Evolutionary conservation across 2,888 invertebrate species (phyloP).

Genomic region (Lochmaea crataegi): DNA sequence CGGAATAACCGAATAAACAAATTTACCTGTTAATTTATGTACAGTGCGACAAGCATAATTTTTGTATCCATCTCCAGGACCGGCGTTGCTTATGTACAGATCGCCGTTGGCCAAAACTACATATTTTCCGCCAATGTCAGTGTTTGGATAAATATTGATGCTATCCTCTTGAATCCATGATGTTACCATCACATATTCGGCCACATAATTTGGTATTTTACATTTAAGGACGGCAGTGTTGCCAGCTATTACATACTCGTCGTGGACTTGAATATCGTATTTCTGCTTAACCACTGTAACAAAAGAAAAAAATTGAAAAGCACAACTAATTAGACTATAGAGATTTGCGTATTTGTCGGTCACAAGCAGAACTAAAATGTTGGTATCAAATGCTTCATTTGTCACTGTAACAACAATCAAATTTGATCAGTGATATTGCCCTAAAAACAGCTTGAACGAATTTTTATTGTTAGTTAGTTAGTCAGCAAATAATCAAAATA

Average conservation of each 20-base stretch:
- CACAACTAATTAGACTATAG: not conserved
- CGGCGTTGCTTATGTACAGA: slow-evolving; percentile 84
- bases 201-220: slow-evolving; percentile 88
- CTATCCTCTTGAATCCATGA: slow-evolving; percentile 90
- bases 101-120: slow-evolving; percentile 85
- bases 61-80: slow-evolving; percentile 81
- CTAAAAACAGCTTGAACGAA: too few relatives aligned
- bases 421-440: too few relatives aligned
- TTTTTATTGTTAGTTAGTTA: too few relatives aligned
- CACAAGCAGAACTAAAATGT: too few relatives aligned
- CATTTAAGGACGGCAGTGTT: slow-evolving; percentile 92
- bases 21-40: slow-evolving; percentile 78
- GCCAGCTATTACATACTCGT: slow-evolving; percentile 91
- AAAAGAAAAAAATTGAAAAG: slow-evolving; percentile 36
- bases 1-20: too few relatives aligned
- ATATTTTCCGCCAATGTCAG: slow-evolving; percentile 80
- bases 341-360: too few relatives aligned
- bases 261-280: slow-evolving; percentile 90
- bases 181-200: slow-evolving; percentile 87
- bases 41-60: slow-evolving; percentile 85
- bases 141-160: slow-evolving; percentile 82
- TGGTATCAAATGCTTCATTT: too few relatives aligned
- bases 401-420: too few relatives aligned
- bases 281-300: slow-evolving; percentile 83
- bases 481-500: too few relatives aligned